A percentile compares a stretch with the other conserved stretches of the same genome.
These are phyloP conservation scores for Herpetotheres cachinnans DNA, from an alignment of 2,113 vertebrate species.

Conservation along the genomic window DNA sequence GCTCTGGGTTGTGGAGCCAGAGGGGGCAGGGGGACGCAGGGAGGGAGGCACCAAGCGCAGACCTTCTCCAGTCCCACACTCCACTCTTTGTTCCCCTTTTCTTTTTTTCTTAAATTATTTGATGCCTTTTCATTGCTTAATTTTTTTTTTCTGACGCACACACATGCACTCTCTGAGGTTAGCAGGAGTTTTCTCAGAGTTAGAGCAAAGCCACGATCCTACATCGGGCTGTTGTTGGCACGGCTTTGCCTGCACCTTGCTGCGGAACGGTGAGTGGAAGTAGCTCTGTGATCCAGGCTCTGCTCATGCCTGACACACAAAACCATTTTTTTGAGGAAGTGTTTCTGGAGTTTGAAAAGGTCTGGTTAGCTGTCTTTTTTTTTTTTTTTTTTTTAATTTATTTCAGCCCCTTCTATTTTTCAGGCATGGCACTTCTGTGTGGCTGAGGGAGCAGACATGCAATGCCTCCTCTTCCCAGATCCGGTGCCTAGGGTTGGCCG, in stretches of 20 bases:
- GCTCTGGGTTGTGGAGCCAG: neutral
- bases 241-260: neutral
- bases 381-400: neutral
- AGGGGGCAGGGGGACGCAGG: neutral
- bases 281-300: neutral
- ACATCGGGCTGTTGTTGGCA: accelerated
- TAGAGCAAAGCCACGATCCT: neutral
- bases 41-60: neutral
- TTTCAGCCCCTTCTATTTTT: neutral
- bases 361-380: neutral
- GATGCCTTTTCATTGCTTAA: neutral
- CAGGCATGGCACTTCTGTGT: neutral
- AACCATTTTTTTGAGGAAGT: constrained; percentile 47
- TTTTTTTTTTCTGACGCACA: neutral
- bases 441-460: neutral
- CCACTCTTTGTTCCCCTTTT: neutral
- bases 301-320: neutral
- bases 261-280: neutral
- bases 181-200: neutral
- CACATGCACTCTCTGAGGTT: neutral
- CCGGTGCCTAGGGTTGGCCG: neutral
- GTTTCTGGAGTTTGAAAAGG: constrained; percentile 6
- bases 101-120: neutral
- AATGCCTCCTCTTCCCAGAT: neutral
- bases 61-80: neutral